Conservation (phyloP, 1,140 invertebrate genomes). For the Lamellibrachia luymesi region DNA sequence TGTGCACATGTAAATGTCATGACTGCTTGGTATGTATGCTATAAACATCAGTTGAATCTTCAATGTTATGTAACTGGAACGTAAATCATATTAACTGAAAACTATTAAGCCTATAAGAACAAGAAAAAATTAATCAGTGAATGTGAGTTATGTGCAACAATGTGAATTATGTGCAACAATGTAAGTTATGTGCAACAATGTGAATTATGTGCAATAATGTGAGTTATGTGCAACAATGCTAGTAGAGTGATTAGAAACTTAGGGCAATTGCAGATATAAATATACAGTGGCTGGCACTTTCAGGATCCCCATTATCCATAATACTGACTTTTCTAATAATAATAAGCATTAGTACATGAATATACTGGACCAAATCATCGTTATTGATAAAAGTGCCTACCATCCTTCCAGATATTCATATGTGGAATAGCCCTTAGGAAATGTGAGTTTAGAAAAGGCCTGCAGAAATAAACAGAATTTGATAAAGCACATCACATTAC, state of each 20-base stretch:
- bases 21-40: not conserved
- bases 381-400: not conserved
- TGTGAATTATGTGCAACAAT: too few relatives aligned
- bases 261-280: not conserved
- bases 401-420: not conserved
- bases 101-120: not conserved
- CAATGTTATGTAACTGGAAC: not conserved
- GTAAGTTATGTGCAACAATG: too few relatives aligned
- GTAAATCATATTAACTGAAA: not conserved
- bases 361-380: not conserved
- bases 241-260: not conserved
- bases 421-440: not conserved
- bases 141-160: not conserved
- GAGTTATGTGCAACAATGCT: not conserved
- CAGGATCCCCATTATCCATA: not conserved
- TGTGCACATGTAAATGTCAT: too few relatives aligned
- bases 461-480: not conserved
- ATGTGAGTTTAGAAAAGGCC: not conserved
- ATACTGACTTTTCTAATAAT: not conserved
- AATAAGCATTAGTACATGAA: not conserved
- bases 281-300: not conserved
- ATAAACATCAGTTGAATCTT: not conserved
- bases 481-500: not conserved
- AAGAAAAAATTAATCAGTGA: not conserved
- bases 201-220: not conserved